Conservation (phyloP, 2,113 vertebrate species). For the Uria aalge region DNA sequence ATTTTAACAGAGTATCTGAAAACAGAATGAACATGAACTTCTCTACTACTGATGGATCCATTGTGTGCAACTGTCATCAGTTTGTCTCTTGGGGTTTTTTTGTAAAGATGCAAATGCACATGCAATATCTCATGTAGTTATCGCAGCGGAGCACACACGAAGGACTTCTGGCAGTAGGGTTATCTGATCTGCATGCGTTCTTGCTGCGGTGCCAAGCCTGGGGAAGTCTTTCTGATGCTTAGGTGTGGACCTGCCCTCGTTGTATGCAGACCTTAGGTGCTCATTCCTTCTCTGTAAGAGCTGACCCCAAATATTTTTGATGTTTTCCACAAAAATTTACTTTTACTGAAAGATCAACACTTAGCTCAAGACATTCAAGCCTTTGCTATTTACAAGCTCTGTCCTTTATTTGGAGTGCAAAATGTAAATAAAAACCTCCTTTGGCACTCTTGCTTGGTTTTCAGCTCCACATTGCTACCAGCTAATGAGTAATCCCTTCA, state of each 20-base stretch:
- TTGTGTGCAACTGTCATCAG: not conserved
- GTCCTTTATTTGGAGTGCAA: not conserved
- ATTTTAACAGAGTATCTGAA: not conserved
- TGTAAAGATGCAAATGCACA: not conserved
- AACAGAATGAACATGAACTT: not conserved
- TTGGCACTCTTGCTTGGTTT: not conserved
- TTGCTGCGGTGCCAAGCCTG: not conserved
- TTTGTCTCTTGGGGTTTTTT: not conserved
- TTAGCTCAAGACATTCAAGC: not conserved
- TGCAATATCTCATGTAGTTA: not conserved
- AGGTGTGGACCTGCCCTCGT: not conserved
- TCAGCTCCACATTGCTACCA: not conserved
- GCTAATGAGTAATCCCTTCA: not conserved
- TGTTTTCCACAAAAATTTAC: not conserved
- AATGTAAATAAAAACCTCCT: not conserved
- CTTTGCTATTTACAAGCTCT: not conserved
- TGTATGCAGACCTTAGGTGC: not conserved
- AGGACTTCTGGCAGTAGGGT: not conserved
- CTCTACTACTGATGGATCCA: fast-evolving
- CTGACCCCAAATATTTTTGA: not conserved
- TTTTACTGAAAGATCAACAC: not conserved
- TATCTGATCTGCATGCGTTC: not conserved
- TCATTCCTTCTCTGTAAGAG: not conserved
- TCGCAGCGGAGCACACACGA: fast-evolving
- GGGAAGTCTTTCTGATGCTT: not conserved